A percentile compares a stretch with the other conserved stretches of the same genome.
These are phyloP conservation scores for Struthio camelus DNA, from an alignment of 2,113 vertebrate species.

Conservation along the genomic window DNA sequence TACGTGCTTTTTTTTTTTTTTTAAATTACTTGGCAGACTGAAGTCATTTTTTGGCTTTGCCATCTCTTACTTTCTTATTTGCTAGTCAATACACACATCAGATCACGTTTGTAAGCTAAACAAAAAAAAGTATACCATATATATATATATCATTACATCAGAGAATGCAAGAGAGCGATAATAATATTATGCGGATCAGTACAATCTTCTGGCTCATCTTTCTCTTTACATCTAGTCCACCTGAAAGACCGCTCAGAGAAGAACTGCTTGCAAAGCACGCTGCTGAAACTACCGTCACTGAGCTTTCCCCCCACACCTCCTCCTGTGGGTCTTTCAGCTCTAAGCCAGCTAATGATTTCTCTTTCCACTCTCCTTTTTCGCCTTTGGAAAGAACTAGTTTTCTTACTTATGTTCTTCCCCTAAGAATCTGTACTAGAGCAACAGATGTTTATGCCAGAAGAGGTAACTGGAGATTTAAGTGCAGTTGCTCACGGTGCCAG, in stretches of 20 bases:
- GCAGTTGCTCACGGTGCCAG: neutral
- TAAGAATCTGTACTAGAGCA: neutral
- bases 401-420: neutral
- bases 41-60: neutral
- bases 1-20: neutral
- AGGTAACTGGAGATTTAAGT: neutral
- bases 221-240: neutral
- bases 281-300: neutral
- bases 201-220: neutral
- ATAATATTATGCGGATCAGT: neutral
- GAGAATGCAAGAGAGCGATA: neutral
- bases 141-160: neutral
- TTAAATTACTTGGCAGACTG: neutral
- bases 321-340: neutral
- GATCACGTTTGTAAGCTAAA: neutral
- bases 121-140: neutral
- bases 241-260: neutral
- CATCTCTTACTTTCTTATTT: neutral
- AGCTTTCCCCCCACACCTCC: neutral
- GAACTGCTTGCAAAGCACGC: neutral
- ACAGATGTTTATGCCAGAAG: neutral
- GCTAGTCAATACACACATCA: neutral
- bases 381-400: neutral
- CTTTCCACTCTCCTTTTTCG: neutral
- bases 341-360: neutral